phyloP scores from a whole-genome alignment of 2,113 vertebrate species.

The Cyphomyrus discorhynchus region DNA sequence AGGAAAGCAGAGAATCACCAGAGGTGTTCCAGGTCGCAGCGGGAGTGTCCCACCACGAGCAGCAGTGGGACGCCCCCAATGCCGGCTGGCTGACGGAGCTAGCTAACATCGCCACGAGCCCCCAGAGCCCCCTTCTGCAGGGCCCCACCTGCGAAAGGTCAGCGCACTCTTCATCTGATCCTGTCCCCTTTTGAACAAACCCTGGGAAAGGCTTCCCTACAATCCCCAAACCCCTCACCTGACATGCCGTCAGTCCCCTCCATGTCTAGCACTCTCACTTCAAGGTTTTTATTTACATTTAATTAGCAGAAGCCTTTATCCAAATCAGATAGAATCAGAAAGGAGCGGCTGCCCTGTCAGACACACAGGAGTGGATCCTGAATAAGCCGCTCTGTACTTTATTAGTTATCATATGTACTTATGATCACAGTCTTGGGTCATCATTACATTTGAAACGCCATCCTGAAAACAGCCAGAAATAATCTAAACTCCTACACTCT shows the following conservation, averaged over 20 bases:
- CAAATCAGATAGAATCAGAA: not conserved
- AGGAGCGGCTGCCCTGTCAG: not conserved
- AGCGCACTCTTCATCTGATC: conserved; percentile 1
- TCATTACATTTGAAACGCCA: not conserved
- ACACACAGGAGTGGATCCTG: not conserved
- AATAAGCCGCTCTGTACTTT: not conserved
- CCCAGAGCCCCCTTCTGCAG: conserved; percentile 90
- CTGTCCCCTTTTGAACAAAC: not conserved
- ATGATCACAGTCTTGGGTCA: not conserved
- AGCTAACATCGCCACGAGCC: conserved; percentile 94
- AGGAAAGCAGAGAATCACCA: conserved; percentile 74
- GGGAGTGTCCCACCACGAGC: conserved; percentile 85
- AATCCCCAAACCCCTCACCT: not conserved
- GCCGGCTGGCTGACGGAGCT: conserved; percentile 92
- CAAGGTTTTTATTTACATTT: not conserved
- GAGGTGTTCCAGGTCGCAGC: conserved; percentile 77
- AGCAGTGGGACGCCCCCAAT: conserved; percentile 62
- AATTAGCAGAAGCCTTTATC: too few species aligned
- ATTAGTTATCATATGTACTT: too few species aligned
- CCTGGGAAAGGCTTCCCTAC: not conserved
- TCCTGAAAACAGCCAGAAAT: not conserved
- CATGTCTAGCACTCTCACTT: not conserved
- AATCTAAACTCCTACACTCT: not conserved
- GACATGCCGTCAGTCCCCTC: not conserved
- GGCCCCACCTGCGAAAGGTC: conserved; percentile 84